phyloP scores from a whole-genome alignment of 2,888 invertebrate species.

The Aplocera efformata region DNA sequence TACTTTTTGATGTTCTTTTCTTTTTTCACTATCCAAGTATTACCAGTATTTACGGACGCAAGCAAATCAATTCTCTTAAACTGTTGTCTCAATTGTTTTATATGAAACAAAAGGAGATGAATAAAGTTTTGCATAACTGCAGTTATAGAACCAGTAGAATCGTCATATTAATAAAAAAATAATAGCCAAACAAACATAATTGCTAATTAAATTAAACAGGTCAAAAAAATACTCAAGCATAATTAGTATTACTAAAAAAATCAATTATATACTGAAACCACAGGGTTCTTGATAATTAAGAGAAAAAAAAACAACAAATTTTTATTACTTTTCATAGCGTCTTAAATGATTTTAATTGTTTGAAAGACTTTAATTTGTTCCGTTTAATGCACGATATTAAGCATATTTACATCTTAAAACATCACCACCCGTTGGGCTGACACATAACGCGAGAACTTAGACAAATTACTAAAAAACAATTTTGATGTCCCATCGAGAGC shows the following conservation, averaged over 20 bases:
- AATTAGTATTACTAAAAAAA: constrained; percentile 18
- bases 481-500: constrained; percentile 33
- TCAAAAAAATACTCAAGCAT: too few relatives aligned
- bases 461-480: constrained; percentile 50
- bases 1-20: too few relatives aligned
- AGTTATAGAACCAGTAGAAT: too few relatives aligned
- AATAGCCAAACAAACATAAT: too few relatives aligned
- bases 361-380: constrained; percentile 22
- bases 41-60: too few relatives aligned
- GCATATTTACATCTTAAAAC: constrained; percentile 24
- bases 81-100: too few relatives aligned
- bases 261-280: constrained; percentile 10
- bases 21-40: too few relatives aligned
- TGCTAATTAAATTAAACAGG: not conserved
- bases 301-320: constrained; percentile 25
- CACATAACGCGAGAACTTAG: constrained; percentile 49
- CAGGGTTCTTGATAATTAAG: constrained; percentile 21
- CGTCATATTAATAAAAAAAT: too few relatives aligned
- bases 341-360: constrained; percentile 27
- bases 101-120: too few relatives aligned
- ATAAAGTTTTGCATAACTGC: too few relatives aligned
- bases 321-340: constrained; percentile 24
- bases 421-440: constrained; percentile 33
- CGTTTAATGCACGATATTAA: constrained; percentile 20
- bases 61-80: too few relatives aligned